Base-by-base conservation (phyloP, 2,888 invertebrate species). In the Acrobasis repandana region DNA sequence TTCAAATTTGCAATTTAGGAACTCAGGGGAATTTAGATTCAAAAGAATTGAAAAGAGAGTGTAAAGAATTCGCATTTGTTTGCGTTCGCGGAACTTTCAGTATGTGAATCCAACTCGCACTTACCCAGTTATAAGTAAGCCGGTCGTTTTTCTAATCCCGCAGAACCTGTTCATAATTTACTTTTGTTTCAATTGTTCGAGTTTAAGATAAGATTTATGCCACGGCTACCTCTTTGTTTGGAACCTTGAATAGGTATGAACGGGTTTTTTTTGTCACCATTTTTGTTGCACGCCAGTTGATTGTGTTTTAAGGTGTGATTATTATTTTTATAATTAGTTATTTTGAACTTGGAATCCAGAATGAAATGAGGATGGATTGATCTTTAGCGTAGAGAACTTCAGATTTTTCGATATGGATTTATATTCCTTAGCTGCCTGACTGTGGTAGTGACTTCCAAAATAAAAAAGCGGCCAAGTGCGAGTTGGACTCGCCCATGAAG, bases 161-260 rank as follows among this genome's bases (percentile, higher is more conserved):
- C 20, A 66, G 77, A 79, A 69, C 75, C 66, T 74, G 64, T 68
- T 74, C 79, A 81, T 88, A 88, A 89, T 88, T 90, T 90, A 90
- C 86, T 85, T 90, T 90, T 88, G 88, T 90, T 90, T 88, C 89
- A 90, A 90, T 90, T 86, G 88, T 87, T 83, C 72, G 78, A 86
- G 79, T 84, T 83, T 79, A 71, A 73, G 79, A 75, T 73, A 80
- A 83, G 81, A 88, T 87, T 87, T 86, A 84, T 87, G 83, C 75
- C 67, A 73, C 72, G 73, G 75, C 69, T 78, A 77, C 77, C 80
- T 73, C 62, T 76, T 77, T 82, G 56, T 57, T 47, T 57, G 47
- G 15, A 57, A 57, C 47, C 16, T 54, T 38, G 43, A 38, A 54
- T 43, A 10, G 18, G 54, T 54, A 38, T 16, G 16, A 52, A 15